Evolutionary conservation across 30 jellyfish, hydroid and myxozoan species (phyloP).

Genomic region (Chrysaora quinquecirrha): DNA sequence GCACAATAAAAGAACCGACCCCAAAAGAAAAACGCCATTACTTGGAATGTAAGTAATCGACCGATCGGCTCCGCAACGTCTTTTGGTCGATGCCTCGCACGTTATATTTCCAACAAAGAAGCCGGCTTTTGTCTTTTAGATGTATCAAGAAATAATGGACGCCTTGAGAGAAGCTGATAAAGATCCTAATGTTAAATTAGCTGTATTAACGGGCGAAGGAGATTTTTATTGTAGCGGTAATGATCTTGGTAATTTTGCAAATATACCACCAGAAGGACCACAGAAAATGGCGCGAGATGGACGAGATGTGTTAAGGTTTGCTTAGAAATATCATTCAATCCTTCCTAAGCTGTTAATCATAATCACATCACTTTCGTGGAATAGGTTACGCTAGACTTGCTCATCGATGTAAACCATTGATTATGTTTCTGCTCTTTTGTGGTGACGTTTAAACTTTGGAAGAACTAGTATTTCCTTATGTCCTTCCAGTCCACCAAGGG

Average conservation of each 20-base stretch:
- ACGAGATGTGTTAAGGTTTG: slow-evolving; percentile 66
- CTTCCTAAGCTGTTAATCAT: no score
- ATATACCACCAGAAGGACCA: slow-evolving; percentile 90
- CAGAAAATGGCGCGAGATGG: slow-evolving; percentile 87
- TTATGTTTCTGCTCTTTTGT: no score
- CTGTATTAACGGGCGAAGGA: slow-evolving; percentile 87
- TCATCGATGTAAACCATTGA: no score
- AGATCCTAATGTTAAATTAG: slow-evolving; percentile 68
- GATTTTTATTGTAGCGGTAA: slow-evolving; percentile 94
- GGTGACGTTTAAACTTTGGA: no score
- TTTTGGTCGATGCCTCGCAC: no score
- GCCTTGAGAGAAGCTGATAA: slow-evolving; percentile 77
- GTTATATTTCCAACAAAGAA: no score
- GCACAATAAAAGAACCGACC: slow-evolving; percentile 73
- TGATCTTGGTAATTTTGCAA: slow-evolving; percentile 82
- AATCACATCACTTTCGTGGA: no score
- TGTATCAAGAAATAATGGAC: slow-evolving; percentile 67
- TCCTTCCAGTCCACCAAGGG: no score
- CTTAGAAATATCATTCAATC: no score
- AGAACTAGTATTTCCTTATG: no score
- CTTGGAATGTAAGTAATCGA: slow-evolving; percentile 71
- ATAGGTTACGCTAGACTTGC: no score
- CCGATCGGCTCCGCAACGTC: no score
- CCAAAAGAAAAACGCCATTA: slow-evolving; percentile 85
- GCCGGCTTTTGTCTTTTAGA: slow-evolving; percentile 42